phyloP scores from a whole-genome alignment of 1,140 invertebrate genomes.

The Charaxes varanes region DNA sequence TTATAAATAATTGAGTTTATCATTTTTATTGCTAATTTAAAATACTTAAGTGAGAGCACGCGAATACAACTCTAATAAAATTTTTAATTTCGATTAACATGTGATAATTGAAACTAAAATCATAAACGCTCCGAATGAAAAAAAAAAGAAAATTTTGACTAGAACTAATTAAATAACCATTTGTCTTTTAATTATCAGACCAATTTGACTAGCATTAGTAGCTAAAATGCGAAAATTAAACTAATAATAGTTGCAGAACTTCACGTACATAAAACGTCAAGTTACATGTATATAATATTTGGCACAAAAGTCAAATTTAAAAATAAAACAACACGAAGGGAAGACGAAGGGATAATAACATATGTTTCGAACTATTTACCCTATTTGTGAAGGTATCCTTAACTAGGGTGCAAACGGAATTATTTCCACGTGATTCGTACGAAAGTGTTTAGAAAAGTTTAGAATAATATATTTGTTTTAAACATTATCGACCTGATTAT shows the following conservation, averaged over 20 bases:
- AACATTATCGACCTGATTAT: slow-evolving; percentile 15
- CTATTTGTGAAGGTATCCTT: slow-evolving; percentile 50
- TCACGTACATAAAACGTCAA: slow-evolving; percentile 26
- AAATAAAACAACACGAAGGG: slow-evolving; percentile 45
- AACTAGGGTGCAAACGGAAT: slow-evolving; percentile 60
- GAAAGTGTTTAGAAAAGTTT: slow-evolving; percentile 9
- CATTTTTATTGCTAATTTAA: slow-evolving; percentile 66
- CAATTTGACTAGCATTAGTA: slow-evolving; percentile 64
- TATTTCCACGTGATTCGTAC: slow-evolving; percentile 21
- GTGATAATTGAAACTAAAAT: slow-evolving; percentile 24
- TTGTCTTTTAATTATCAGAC: slow-evolving; percentile 48
- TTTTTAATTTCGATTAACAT: slow-evolving; percentile 40
- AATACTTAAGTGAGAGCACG: slow-evolving; percentile 54
- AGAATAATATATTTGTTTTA: slow-evolving; percentile 7
- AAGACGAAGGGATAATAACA: slow-evolving; percentile 66
- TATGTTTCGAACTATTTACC: slow-evolving; percentile 55
- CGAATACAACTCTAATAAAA: slow-evolving; percentile 38
- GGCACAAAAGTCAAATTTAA: slow-evolving; percentile 50
- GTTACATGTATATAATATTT: slow-evolving; percentile 47
- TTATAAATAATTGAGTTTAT: slow-evolving; percentile 73
- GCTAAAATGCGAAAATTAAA: slow-evolving; percentile 17
- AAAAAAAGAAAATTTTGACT: slow-evolving; percentile 69
- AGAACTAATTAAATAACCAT: slow-evolving; percentile 51
- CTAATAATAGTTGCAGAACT: slow-evolving; percentile 26
- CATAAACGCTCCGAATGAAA: slow-evolving; percentile 39